Conservation (phyloP, 2,888 invertebrate genomes). For the Drosophila kokeensis region DNA sequence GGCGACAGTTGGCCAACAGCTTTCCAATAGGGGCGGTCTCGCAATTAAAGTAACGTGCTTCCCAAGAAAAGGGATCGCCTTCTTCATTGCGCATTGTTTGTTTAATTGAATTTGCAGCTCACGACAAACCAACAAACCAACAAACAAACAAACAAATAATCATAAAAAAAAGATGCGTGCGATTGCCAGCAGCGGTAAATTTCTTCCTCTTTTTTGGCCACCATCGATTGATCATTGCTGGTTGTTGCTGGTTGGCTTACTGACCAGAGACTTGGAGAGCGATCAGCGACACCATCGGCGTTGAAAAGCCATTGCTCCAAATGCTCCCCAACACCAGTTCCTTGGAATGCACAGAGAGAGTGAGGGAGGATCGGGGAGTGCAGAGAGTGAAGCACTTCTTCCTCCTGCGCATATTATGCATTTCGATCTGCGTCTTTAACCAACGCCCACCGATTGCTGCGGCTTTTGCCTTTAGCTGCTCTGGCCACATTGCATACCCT, state of each 20-base stretch:
- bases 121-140: conserved; percentile 52
- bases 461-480: conserved; percentile 39
- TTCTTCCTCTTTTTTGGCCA: conserved; percentile 20
- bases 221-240: conserved; percentile 64
- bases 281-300: conserved; percentile 78
- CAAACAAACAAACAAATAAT: conserved; percentile 9
- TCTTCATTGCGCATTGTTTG: conserved; percentile 53
- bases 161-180: conserved; percentile 46
- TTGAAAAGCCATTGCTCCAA: conserved; percentile 70
- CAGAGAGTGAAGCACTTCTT: not conserved
- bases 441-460: conserved; percentile 67
- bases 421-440: conserved; percentile 54
- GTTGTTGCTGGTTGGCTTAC: conserved; percentile 1
- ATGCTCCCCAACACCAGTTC: conserved; percentile 53
- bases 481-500: not conserved
- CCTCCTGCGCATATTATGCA: conserved; percentile 43
- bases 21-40: conserved; percentile 60
- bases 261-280: conserved; percentile 4
- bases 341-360: conserved; percentile 50
- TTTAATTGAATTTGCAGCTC: conserved; percentile 73
- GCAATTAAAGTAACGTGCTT: conserved; percentile 56
- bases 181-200: conserved; percentile 70
- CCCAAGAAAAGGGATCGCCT: conserved; percentile 50
- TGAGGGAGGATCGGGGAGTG: not conserved
- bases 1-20: conserved; percentile 37